These are phyloP conservation scores for Lethenteron camtschaticum DNA, from an alignment of 2,113 vertebrate genomes.

Conservation along the genomic window DNA sequence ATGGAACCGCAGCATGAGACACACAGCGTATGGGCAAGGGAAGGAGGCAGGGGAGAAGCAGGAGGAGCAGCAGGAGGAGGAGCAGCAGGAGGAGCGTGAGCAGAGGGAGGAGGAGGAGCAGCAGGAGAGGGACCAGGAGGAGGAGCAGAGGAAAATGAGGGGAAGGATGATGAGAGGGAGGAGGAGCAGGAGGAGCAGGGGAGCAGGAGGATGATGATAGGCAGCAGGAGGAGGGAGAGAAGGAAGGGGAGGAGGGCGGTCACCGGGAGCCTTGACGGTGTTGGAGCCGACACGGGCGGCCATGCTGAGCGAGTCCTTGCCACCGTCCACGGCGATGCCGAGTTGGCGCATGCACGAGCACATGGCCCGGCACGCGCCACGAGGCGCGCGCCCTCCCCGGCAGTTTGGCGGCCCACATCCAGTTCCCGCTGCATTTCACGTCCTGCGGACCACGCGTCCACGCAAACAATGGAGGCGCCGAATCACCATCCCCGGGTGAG, in stretches of 20 bases:
- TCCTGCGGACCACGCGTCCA: conserved; percentile 23
- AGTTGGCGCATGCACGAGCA: conserved; percentile 44
- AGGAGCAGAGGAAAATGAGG: neutral
- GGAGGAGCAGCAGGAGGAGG: too few relatives aligned
- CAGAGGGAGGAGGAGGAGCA: neutral
- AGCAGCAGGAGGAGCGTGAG: neutral
- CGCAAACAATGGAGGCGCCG: neutral
- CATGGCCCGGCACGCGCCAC: conserved; percentile 60
- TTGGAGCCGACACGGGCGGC: conserved; percentile 45
- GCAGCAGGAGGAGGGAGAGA: neutral
- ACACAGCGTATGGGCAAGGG: too few relatives aligned
- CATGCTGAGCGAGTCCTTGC: conserved; percentile 84
- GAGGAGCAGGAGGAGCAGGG: neutral
- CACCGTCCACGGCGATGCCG: conserved; percentile 59
- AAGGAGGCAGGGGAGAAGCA: too few relatives aligned
- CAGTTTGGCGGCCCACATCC: conserved; percentile 82
- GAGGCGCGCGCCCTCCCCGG: conserved; percentile 43
- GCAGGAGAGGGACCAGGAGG: neutral
- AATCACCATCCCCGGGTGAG: neutral
- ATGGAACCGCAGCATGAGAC: too few relatives aligned
- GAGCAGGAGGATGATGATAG: neutral
- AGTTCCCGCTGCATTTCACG: conserved; percentile 73
- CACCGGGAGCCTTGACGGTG: conserved; percentile 59
- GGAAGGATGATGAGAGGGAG: neutral
- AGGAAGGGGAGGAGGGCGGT: conserved; percentile 9